Evolutionary conservation across 2,797 vertebrate genomes (phyloP), one percentile per base, ranked within the genome.

Genomic region (Halcyon badia): DNA sequence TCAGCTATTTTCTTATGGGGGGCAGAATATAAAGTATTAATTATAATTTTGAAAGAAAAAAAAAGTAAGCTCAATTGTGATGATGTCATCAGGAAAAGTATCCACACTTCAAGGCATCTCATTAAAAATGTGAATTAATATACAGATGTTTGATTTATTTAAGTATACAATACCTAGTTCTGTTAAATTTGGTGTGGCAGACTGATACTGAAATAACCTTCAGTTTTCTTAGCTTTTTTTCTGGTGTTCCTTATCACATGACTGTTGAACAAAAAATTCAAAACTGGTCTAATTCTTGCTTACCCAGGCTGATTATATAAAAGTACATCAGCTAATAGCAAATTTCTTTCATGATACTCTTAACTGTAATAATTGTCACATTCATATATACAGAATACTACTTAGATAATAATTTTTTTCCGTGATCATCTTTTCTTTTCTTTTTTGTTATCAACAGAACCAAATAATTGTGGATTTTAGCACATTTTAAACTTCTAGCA

Each of bases 21-120:
- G 4, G 1, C 2, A 46, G 20, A 5, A 1, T 48, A 44, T 46
- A 61, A 80, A 21, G 46, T 42, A 41, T 9, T 44, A 24, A 6
- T 18, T 39, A 5, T 35, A 4, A 5, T 13, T 58, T 24, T 25
- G 8, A 9, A 20, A 65, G n/a, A 60, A 18, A 37, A 44, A 3
- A 19, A 39, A 13, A 37, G 2, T 8, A 51, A 64, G 21, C 6
- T 28, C 2, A 26, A 0, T 33, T 48, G 3, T 26, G 28, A 48
- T 82, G 2, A 11, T 49, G 4, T 26, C 18, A 11, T 66, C 24
- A 31, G 19, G 6, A 62, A 61, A 42, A 61, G 2, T 17, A 26
- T 46, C 51, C 21, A 33, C 12, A 65, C 12, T 48, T 80, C 31
- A 49, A 31, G 5, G 33, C 14, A 52, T 37, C 11, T 51, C 7